Conservation (phyloP, 2,113 vertebrate species). For the Machaerirhynchus nigripectus region DNA sequence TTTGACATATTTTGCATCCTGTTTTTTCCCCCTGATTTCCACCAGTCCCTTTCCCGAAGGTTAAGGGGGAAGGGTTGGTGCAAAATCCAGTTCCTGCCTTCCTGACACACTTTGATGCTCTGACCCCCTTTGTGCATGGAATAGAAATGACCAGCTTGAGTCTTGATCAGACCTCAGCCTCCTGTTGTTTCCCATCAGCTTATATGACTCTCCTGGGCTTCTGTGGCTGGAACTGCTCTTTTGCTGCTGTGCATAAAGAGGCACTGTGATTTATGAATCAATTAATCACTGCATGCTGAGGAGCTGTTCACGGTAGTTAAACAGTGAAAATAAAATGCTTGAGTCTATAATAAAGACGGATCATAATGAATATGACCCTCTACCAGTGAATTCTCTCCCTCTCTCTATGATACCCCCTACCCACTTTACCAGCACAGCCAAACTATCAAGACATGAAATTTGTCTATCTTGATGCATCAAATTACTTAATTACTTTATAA, state of each 20-base stretch:
- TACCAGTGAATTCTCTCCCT: not conserved
- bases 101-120: not conserved
- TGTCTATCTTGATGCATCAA: not conserved
- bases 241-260: conserved; percentile 34
- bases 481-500: not conserved
- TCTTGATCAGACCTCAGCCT: conserved; percentile 15
- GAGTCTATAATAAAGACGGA: conserved; percentile 53
- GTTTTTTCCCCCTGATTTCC: not conserved
- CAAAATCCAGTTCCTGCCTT: not conserved
- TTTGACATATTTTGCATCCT: conserved; percentile 26
- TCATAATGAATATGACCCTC: conserved; percentile 55
- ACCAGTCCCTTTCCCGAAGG: not conserved
- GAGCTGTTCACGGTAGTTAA: conserved; percentile 68
- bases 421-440: not conserved
- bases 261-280: conserved; percentile 74
- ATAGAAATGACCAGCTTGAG: conserved; percentile 37
- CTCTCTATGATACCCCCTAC: not conserved
- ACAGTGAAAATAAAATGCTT: conserved; percentile 70
- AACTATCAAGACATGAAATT: not conserved
- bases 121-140: not conserved
- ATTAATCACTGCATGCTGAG: conserved; percentile 70
- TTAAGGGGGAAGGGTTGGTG: not conserved
- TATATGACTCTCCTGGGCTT: conserved; percentile 39
- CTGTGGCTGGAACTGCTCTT: conserved; percentile 32
- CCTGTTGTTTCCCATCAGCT: conserved; percentile 47